Evolutionary conservation across 2,888 invertebrate species (phyloP).

Genomic region (Craniophora ligustri): DNA sequence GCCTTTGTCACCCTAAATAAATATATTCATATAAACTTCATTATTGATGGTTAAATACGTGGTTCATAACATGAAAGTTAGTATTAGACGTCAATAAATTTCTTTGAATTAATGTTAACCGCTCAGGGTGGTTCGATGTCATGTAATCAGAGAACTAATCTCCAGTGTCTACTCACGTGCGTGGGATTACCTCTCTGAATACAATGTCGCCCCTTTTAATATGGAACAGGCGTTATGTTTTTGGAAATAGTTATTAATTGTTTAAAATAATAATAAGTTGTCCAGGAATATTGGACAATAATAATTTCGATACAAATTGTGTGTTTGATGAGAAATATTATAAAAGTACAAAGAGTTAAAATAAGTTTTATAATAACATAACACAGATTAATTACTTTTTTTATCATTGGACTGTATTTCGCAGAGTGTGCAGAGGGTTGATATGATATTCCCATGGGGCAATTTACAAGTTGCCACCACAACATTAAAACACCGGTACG

Average conservation of each 20-base stretch:
- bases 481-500: slow-evolving; percentile 46
- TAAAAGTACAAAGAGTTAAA: too few relatives aligned
- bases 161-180: slow-evolving; percentile 82
- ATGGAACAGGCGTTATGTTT: slow-evolving; percentile 58
- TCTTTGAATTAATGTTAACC: slow-evolving; percentile 67
- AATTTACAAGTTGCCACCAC: slow-evolving; percentile 67
- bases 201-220: slow-evolving; percentile 73
- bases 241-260: too few relatives aligned
- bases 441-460: slow-evolving; percentile 76
- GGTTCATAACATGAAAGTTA: slow-evolving; percentile 39
- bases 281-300: too few relatives aligned
- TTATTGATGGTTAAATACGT: slow-evolving; percentile 29
- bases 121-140: slow-evolving; percentile 74
- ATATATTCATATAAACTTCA: slow-evolving; percentile 11
- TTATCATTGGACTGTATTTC: slow-evolving; percentile 17
- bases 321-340: too few relatives aligned
- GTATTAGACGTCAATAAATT: slow-evolving; percentile 58
- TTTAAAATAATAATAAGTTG: too few relatives aligned
- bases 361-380: too few relatives aligned
- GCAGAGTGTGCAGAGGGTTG: slow-evolving; percentile 53
- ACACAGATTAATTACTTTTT: too few relatives aligned
- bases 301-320: too few relatives aligned
- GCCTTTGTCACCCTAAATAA: slow-evolving; percentile 4
- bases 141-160: slow-evolving; percentile 83
- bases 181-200: slow-evolving; percentile 66